Conservation (phyloP, 2,113 vertebrate genomes). For the Pimephales promelas region DNA sequence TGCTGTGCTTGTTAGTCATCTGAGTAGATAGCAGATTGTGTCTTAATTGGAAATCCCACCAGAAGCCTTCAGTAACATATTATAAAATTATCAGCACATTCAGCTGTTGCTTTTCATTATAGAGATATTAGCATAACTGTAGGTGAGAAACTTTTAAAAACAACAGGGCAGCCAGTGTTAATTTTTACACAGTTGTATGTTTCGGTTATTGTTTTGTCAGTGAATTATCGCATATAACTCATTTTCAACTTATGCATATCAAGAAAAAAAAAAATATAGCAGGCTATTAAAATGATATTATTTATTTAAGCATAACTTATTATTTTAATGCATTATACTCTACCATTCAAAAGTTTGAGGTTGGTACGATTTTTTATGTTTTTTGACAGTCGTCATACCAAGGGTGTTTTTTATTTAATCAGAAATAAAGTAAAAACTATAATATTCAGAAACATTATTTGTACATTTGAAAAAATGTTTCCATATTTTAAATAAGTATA, state of each 20-base stretch:
- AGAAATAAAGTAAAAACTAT: neutral
- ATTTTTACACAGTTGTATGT: slow-evolving; percentile 1
- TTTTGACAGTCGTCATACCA: neutral
- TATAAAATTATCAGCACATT: slow-evolving; percentile 69
- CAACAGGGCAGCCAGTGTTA: neutral
- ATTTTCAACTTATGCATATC: neutral
- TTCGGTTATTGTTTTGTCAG: neutral
- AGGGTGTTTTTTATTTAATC: neutral
- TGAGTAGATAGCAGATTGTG: slow-evolving; percentile 75
- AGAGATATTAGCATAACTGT: neutral
- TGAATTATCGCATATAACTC: neutral
- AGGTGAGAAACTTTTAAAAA: slow-evolving; percentile 8
- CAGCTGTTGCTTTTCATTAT: slow-evolving; percentile 38
- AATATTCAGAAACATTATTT: neutral
- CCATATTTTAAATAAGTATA: too few species aligned
- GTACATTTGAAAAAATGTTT: neutral
- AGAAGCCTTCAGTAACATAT: slow-evolving; percentile 68
- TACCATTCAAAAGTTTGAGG: neutral
- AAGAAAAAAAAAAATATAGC: neutral
- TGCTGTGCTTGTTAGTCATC: slow-evolving; percentile 77
- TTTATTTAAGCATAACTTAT: neutral
- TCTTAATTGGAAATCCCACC: slow-evolving; percentile 78
- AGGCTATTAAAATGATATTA: neutral
- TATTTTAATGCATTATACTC: neutral
- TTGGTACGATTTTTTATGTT: too few species aligned